Conservation (phyloP, 2,888 invertebrate genomes). For the Cantharis nigra region DNA sequence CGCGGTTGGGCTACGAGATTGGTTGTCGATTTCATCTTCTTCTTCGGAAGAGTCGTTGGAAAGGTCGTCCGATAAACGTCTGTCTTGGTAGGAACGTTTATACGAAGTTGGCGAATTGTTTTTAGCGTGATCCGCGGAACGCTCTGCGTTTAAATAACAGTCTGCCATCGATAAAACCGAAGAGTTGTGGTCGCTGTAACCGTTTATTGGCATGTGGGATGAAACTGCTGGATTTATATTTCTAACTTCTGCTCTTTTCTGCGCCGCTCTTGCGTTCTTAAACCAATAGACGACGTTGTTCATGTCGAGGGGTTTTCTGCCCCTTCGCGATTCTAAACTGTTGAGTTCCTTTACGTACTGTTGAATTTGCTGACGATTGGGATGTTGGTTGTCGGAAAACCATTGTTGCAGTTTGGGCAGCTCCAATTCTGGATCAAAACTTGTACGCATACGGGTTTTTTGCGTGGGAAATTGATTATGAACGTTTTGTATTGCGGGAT, state of each 20-base stretch:
- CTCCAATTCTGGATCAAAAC: slow-evolving; percentile 96
- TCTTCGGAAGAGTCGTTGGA: slow-evolving; percentile 70
- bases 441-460: slow-evolving; percentile 93
- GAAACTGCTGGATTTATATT: slow-evolving; percentile 62
- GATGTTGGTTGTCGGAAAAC: slow-evolving; percentile 97
- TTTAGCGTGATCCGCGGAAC: slow-evolving; percentile 64
- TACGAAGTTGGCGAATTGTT: slow-evolving; percentile 64
- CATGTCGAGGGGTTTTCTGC: slow-evolving; percentile 91
- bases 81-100: slow-evolving; percentile 62
- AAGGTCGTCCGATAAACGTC: slow-evolving; percentile 69
- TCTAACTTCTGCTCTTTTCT: slow-evolving; percentile 85
- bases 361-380: slow-evolving; percentile 94
- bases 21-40: slow-evolving; percentile 68
- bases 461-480: slow-evolving; percentile 79
- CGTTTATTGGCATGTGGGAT: slow-evolving; percentile 66
- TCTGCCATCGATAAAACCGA: slow-evolving; percentile 66
- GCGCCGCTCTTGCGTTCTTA: slow-evolving; percentile 95
- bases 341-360: slow-evolving; percentile 95
- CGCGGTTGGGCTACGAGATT: slow-evolving; percentile 68
- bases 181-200: slow-evolving; percentile 68
- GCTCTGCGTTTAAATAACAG: slow-evolving; percentile 60
- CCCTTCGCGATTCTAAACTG: slow-evolving; percentile 86
- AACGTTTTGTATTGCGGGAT: slow-evolving; percentile 77
- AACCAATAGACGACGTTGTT: slow-evolving; percentile 98
- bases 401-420: slow-evolving; percentile 94